Percentiles rank a stretch among this genome's conserved stretches.
These are phyloP conservation scores for Buceros bicornis DNA, from an alignment of 2,797 vertebrate species.

Conservation along the genomic window DNA sequence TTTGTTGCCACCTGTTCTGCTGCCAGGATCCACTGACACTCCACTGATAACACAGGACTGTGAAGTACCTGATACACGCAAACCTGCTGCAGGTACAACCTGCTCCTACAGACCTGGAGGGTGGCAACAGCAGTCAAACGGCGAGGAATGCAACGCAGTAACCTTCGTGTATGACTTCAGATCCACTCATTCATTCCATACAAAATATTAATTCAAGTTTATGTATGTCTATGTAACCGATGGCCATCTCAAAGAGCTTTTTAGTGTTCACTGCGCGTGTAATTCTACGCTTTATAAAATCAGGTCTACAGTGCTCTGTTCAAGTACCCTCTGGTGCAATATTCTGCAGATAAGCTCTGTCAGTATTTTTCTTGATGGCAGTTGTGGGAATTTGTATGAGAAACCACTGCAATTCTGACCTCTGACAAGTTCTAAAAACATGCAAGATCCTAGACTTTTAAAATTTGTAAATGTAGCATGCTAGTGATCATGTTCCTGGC, in stretches of 20 bases:
- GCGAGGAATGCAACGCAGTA: rapidly evolving
- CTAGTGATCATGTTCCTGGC: not conserved
- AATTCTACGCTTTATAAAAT: not conserved
- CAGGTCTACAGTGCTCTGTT: not conserved
- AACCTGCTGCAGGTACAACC: not conserved
- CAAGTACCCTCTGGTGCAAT: not conserved
- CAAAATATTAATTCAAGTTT: not conserved
- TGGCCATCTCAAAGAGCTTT: not conserved
- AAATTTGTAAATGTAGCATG: not conserved
- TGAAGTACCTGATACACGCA: not conserved
- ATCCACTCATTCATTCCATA: not conserved
- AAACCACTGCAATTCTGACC: not conserved
- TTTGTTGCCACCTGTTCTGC: rapidly evolving
- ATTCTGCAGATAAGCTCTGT: not conserved
- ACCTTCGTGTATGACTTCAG: not conserved
- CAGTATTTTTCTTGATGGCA: not conserved
- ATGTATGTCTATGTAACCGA: not conserved
- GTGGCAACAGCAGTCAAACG: not conserved
- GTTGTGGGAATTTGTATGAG: not conserved
- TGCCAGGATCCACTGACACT: not conserved
- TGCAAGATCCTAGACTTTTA: not conserved
- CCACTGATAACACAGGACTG: not conserved
- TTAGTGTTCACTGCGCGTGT: not conserved
- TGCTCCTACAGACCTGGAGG: not conserved
- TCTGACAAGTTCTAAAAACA: not conserved